Conservation (phyloP, 2,797 vertebrate genomes). For the Pipistrellus pygmaeus region DNA sequence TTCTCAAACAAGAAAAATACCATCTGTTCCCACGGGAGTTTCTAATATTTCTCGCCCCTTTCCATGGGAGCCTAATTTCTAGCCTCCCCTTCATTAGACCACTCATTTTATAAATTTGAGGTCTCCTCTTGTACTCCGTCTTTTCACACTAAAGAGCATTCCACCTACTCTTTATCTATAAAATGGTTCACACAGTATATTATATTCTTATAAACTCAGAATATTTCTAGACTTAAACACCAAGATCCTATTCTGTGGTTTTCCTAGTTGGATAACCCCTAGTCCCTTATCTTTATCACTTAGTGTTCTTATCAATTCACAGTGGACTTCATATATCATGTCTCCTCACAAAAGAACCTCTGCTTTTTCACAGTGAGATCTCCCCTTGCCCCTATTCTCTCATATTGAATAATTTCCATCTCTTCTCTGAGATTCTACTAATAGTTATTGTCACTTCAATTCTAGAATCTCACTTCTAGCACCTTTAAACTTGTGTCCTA, state of each 20-base stretch:
- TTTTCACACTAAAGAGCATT: not conserved
- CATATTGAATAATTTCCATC: not conserved
- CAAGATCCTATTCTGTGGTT: not conserved
- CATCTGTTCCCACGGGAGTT: not conserved
- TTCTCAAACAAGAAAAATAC: conserved; percentile 53
- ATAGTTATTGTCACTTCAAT: conserved; percentile 4
- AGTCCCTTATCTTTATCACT: not conserved
- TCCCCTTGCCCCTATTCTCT: not conserved
- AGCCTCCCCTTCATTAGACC: not conserved
- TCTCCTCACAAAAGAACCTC: not conserved
- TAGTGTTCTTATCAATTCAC: conserved; percentile 21
- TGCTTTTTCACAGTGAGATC: conserved; percentile 45
- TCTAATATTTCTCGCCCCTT: conserved; percentile 25
- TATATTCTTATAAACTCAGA: conserved; percentile 59
- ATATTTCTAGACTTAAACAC: conserved; percentile 7
- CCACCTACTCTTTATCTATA: conserved; percentile 6
- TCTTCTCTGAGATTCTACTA: conserved; percentile 11
- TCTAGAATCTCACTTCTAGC: not conserved
- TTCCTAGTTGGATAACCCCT: not conserved
- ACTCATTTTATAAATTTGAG: not conserved
- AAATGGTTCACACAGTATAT: not conserved
- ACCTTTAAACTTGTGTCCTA: conserved; percentile 11
- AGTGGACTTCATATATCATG: not conserved
- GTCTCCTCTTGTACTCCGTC: not conserved
- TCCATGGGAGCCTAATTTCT: not conserved